Evolutionary conservation across 2,888 invertebrate genomes (phyloP).

Genomic region (Drosophila affinis): DNA sequence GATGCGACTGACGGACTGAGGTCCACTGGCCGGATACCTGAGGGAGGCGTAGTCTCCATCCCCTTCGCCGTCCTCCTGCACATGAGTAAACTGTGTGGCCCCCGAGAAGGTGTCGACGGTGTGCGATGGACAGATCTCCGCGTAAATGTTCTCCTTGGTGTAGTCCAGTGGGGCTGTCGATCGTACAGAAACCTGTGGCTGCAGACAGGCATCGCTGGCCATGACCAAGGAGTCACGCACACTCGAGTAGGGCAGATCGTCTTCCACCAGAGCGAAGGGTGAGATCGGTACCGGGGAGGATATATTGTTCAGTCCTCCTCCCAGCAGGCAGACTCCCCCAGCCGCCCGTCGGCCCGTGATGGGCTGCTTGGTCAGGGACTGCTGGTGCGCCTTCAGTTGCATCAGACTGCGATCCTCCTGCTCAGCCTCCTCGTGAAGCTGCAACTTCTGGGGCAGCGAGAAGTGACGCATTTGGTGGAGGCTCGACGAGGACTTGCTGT

Average conservation of each 20-base stretch:
- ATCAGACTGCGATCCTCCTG: constrained; percentile 81
- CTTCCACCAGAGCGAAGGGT: constrained; percentile 82
- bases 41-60: constrained; percentile 80
- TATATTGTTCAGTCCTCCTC: constrained; percentile 48
- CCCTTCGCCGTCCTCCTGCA: constrained; percentile 26
- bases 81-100: constrained; percentile 68
- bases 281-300: constrained; percentile 60
- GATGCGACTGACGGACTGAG: constrained; percentile 81
- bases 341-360: constrained; percentile 80
- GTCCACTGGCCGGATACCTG: constrained; percentile 64
- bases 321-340: constrained; percentile 75
- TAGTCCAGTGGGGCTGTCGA: constrained; percentile 73
- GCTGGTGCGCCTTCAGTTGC: constrained; percentile 65
- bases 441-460: constrained; percentile 84
- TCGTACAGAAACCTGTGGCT: constrained; percentile 9
- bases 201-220: constrained; percentile 69
- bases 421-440: constrained; percentile 84
- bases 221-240: constrained; percentile 87
- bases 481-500: constrained; percentile 87
- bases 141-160: constrained; percentile 88
- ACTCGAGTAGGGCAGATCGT: constrained; percentile 89
- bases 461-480: constrained; percentile 84
- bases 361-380: constrained; percentile 61
- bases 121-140: constrained; percentile 86
- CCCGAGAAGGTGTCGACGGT: constrained; percentile 69